phyloP scores from a whole-genome alignment of 2,888 invertebrate species.

The Plemyria rubiginata region DNA sequence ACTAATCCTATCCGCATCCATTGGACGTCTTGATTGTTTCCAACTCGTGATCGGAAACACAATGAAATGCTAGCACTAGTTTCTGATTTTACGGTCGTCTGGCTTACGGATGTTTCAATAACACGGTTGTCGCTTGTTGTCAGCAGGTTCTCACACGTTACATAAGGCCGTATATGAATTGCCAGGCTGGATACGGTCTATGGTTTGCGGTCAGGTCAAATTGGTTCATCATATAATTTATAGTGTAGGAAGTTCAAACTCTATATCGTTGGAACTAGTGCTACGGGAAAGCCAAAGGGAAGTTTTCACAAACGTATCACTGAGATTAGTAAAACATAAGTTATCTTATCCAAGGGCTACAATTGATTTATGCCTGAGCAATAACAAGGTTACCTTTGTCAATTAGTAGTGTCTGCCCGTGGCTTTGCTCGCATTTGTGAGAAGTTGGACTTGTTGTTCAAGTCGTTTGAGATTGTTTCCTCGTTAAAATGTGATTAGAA shows the following conservation, averaged over 20 bases:
- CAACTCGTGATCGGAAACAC: constrained; percentile 67
- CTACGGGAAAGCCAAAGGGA: constrained; percentile 23
- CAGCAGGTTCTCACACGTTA: too few species aligned
- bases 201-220: too few species aligned
- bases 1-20: constrained; percentile 34
- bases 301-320: constrained; percentile 51
- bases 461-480: neutral
- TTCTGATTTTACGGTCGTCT: neutral
- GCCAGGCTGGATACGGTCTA: too few species aligned
- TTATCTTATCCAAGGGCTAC: constrained; percentile 32
- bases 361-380: constrained; percentile 21
- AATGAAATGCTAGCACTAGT: constrained; percentile 45
- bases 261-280: neutral
- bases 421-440: neutral
- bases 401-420: neutral
- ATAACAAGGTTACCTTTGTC: constrained; percentile 12
- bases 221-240: neutral
- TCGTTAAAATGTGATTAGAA: too few species aligned
- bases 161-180: too few species aligned
- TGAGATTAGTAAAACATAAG: constrained; percentile 52
- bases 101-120: neutral
- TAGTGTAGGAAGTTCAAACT: neutral
- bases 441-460: neutral
- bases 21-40: constrained; percentile 72
- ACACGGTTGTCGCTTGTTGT: too few species aligned